Conservation (phyloP, 2,888 invertebrate species). For the Eupithecia subumbrata region DNA sequence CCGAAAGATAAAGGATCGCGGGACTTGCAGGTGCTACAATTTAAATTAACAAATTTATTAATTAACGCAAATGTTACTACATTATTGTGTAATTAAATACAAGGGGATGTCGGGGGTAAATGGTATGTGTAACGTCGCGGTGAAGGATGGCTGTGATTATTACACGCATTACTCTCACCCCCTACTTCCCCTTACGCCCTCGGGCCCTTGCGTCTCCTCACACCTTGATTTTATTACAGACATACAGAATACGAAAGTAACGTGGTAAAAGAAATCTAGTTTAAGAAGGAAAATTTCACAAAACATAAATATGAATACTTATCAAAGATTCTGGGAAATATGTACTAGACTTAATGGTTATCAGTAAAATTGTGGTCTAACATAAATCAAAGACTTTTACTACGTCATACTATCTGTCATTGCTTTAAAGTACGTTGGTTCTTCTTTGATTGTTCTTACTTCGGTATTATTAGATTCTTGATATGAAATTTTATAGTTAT, state of each 20-base stretch:
- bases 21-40: slow-evolving; percentile 37
- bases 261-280: background rate
- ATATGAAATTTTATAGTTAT: background rate
- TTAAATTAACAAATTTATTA: slow-evolving; percentile 61
- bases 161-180: slow-evolving; percentile 69
- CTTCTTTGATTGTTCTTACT: background rate
- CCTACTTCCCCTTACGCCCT: slow-evolving; percentile 53
- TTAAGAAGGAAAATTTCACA: background rate
- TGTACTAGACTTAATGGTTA: too few species aligned
- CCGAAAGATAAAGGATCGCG: slow-evolving; percentile 29
- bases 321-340: too few species aligned
- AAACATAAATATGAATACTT: too few species aligned
- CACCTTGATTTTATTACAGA: slow-evolving; percentile 59
- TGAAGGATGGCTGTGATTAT: slow-evolving; percentile 76
- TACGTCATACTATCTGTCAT: background rate
- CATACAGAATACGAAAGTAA: slow-evolving; percentile 12
- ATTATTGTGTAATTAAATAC: slow-evolving; percentile 72
- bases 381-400: background rate
- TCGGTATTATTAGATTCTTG: background rate
- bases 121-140: slow-evolving; percentile 63
- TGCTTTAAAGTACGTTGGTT: background rate
- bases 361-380: background rate
- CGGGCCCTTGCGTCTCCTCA: slow-evolving; percentile 45
- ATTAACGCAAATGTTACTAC: slow-evolving; percentile 66
- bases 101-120: slow-evolving; percentile 61